These are phyloP conservation scores for Craniophora ligustri DNA, from an alignment of 2,888 invertebrate genomes.

Conservation along the genomic window DNA sequence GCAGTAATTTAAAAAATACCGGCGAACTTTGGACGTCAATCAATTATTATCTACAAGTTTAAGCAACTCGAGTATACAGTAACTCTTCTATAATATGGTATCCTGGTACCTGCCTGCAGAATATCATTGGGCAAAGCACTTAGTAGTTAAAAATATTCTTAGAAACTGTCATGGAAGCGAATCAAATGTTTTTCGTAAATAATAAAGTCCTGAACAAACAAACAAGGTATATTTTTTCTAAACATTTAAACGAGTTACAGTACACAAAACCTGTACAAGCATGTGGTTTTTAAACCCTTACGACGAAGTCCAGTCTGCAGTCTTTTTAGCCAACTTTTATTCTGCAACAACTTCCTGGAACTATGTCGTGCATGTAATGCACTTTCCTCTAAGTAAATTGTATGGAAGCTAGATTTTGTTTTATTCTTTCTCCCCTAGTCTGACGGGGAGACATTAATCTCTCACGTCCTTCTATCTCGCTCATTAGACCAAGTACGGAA, in stretches of 20 bases:
- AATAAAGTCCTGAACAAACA: neutral
- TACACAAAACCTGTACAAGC: constrained; percentile 27
- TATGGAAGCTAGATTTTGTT: constrained; percentile 45
- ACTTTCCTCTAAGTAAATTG: constrained; percentile 45
- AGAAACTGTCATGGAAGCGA: neutral
- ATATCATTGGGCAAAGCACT: too few relatives aligned
- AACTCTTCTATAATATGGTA: too few relatives aligned
- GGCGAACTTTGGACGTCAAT: too few relatives aligned
- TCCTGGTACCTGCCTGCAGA: too few relatives aligned
- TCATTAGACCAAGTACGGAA: constrained; percentile 41
- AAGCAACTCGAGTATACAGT: too few relatives aligned
- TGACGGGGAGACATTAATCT: constrained; percentile 48
- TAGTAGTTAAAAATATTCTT: too few relatives aligned
- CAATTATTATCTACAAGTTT: too few relatives aligned
- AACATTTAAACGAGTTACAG: constrained; percentile 10
- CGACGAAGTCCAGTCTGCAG: constrained; percentile 38
- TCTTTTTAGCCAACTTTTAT: constrained; percentile 40
- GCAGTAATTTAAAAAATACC: too few relatives aligned
- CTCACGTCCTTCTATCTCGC: constrained; percentile 31
- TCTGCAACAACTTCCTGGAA: constrained; percentile 39
- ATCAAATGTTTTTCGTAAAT: neutral
- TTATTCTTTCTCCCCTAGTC: constrained; percentile 28
- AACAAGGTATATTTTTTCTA: neutral
- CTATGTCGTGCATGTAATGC: constrained; percentile 41
- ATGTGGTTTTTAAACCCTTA: constrained; percentile 23